Evolutionary conservation across 2,888 invertebrate species (phyloP), one percentile per base, ranked within the genome.

Genomic region (Apodemia duryi): DNA sequence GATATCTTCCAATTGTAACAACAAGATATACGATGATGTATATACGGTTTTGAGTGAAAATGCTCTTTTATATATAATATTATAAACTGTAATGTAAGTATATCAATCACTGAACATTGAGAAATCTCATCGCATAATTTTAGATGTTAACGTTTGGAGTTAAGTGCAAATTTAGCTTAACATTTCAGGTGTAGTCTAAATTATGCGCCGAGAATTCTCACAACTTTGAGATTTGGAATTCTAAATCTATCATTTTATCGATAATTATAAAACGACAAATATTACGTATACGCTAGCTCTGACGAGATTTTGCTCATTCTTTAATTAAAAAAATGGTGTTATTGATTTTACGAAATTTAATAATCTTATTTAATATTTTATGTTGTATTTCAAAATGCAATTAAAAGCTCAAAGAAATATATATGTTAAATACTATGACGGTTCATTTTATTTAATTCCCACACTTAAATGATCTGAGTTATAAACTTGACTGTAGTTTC

Each of bases 341-440:
- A 94, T 94, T 95, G 94, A 95, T 94, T 94, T 94, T 94, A 94
- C 94, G 94, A 95, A 94, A 94, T 94, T 94, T 88, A 91, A 93
- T 94, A 94, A 94, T 94, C 94, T 95, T 95, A 95, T 95, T 95
- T 95, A 94, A 94, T 95, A 95, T 95, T 95, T 91, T 91, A 95
- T 95, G 95, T 95, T 95, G 95, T 95, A 95, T 94, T 95, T 95
- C 95, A 94, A 94, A 95, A 95, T 94, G 95, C 95, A 95, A 95
- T 95, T 94, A 95, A 93, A 95, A 94, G 95, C 95, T 95, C 95
- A 95, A 95, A 95, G 95, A 95, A 95, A 95, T 95, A 95, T 94
- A 94, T 95, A 95, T 95, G 95, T 95, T 95, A 95, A 95, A 94
- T 95, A 94, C 93, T 94, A 88, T 84, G 83, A 87, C 75, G 82